Percentiles rank a stretch among this genome's conserved stretches.
Conservation (phyloP, 2,797 vertebrate genomes). For the Halcyon badia region DNA sequence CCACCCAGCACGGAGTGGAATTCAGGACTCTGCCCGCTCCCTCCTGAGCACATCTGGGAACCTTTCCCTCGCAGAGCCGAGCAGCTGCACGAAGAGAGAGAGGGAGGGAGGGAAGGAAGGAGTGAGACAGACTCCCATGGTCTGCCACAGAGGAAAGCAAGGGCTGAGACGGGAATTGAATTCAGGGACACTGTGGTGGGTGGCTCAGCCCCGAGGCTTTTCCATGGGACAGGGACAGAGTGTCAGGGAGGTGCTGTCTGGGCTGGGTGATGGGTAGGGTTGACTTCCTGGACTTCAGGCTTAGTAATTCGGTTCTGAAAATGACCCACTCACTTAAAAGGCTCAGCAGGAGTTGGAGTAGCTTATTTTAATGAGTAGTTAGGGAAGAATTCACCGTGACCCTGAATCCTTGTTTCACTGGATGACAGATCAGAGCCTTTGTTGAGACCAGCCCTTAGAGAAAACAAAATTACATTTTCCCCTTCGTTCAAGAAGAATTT, state of each 20-base stretch:
- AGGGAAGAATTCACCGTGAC: neutral
- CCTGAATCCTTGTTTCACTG: neutral
- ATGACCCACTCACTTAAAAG: neutral
- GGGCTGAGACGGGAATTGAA: neutral
- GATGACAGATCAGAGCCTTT: neutral
- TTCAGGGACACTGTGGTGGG: rapidly evolving
- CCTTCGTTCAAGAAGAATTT: neutral
- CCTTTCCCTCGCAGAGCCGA: conserved; percentile 52
- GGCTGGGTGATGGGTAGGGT: neutral
- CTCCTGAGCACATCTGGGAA: conserved; percentile 64
- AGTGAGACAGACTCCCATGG: neutral
- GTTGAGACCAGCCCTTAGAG: neutral
- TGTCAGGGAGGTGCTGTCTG: neutral
- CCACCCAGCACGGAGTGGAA: conserved; percentile 18
- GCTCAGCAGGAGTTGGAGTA: neutral
- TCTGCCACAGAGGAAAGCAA: rapidly evolving
- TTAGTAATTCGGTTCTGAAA: neutral
- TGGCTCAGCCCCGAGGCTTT: neutral
- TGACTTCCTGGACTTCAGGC: neutral
- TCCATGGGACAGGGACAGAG: neutral
- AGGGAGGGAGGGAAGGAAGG: neutral
- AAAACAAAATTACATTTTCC: neutral
- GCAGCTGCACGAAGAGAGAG: neutral
- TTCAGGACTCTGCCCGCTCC: conserved; percentile 37
- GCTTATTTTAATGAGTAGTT: neutral